Conservation (phyloP, 2,888 invertebrate species). For the Ornithoptera priamus region DNA sequence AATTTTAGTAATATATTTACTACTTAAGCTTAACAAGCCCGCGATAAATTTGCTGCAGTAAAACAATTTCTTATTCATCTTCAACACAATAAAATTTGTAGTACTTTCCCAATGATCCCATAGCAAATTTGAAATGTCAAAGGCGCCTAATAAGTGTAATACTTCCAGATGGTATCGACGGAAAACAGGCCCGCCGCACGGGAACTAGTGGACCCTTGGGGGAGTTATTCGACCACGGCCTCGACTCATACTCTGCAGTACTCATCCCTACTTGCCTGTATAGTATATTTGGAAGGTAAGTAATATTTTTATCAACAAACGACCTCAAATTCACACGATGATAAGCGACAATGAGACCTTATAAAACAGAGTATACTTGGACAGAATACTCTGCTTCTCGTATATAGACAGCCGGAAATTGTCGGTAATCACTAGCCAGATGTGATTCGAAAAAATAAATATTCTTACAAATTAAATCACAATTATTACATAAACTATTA, state of each 20-base stretch:
- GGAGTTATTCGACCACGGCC: constrained; percentile 98
- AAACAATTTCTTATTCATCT: not conserved
- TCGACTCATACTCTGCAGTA: constrained; percentile 97
- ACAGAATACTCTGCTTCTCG: not conserved
- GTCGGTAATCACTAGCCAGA: too few relatives aligned
- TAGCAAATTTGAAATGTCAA: not conserved
- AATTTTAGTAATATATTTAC: not conserved
- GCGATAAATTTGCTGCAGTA: not conserved
- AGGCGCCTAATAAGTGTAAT: not conserved
- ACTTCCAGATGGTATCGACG: constrained; percentile 95
- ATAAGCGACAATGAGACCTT: not conserved
- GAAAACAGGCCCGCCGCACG: constrained; percentile 98
- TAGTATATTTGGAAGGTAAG: constrained; percentile 91
- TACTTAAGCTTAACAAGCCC: not conserved
- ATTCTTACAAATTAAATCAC: too few relatives aligned
- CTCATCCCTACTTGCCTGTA: constrained; percentile 96
- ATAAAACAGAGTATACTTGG: not conserved
- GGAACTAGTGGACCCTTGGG: constrained; percentile 96
- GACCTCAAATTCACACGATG: not conserved
- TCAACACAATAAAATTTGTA: not conserved
- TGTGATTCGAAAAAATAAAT: too few relatives aligned
- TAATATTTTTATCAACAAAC: not conserved
- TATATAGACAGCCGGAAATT: not conserved
- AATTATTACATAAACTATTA: too few relatives aligned
- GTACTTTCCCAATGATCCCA: too few relatives aligned